phyloP scores from a whole-genome alignment of 1,140 invertebrate genomes.

The Sitophilus oryzae region DNA sequence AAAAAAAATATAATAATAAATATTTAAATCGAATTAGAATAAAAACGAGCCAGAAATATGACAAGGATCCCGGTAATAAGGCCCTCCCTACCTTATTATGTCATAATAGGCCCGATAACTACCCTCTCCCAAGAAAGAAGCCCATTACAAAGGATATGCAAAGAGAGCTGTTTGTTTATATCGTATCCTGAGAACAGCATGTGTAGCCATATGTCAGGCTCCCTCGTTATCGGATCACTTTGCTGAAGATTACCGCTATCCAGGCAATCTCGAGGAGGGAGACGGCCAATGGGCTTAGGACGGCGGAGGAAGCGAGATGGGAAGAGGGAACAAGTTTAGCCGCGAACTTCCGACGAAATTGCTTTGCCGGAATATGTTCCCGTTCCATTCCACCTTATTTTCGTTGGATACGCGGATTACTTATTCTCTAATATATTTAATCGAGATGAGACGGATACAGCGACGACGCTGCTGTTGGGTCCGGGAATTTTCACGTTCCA shows the following conservation, averaged over 20 bases:
- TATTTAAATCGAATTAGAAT: slow-evolving; percentile 24
- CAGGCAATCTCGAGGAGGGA: slow-evolving; percentile 31
- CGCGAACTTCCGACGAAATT: slow-evolving; percentile 37
- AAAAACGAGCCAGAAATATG: slow-evolving; percentile 7
- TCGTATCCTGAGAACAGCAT: slow-evolving; percentile 37
- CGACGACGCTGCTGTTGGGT: slow-evolving; percentile 3
- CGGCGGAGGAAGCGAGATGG: slow-evolving; percentile 22
- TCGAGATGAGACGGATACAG: slow-evolving; percentile 18
- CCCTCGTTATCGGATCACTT: slow-evolving; percentile 39
- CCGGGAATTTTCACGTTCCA: slow-evolving; percentile 16
- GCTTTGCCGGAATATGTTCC: slow-evolving; percentile 33
- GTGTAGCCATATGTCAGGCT: slow-evolving; percentile 40
- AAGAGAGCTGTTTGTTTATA: slow-evolving; percentile 41
- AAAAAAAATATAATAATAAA: too few species aligned
- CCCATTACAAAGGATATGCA: slow-evolving; percentile 40
- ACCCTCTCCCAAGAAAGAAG: slow-evolving; percentile 31
- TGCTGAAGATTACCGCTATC: slow-evolving; percentile 39
- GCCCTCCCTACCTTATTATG: slow-evolving; percentile 38
- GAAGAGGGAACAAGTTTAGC: slow-evolving; percentile 30
- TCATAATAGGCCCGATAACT: slow-evolving; percentile 36
- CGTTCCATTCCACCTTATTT: slow-evolving; percentile 27
- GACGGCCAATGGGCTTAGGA: slow-evolving; percentile 13
- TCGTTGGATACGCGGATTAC: slow-evolving; percentile 32
- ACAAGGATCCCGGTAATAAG: slow-evolving; percentile 27
- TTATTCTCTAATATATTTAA: slow-evolving; percentile 36